phyloP scores from a whole-genome alignment of 2,888 invertebrate genomes.

The Andrena fulva region DNA sequence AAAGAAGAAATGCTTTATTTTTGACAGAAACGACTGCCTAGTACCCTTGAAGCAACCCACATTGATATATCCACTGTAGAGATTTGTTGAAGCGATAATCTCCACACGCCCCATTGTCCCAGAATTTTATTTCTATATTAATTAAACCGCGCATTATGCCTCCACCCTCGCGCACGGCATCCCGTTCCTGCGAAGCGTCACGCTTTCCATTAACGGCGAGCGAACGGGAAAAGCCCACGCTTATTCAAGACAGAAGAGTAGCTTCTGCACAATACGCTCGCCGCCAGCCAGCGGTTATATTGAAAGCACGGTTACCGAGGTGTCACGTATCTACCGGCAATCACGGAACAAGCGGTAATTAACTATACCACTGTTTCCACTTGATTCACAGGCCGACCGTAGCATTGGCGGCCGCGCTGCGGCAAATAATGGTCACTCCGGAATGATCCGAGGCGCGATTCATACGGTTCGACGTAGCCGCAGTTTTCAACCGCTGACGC shows the following conservation, averaged over 20 bases:
- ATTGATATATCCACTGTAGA: too few species aligned
- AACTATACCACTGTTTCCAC: conserved; percentile 36
- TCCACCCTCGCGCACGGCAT: too few species aligned
- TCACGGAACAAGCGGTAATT: conserved; percentile 57
- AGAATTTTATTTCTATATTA: too few species aligned
- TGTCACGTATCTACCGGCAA: conserved; percentile 47
- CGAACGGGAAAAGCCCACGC: background rate
- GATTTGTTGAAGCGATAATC: too few species aligned
- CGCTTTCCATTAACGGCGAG: too few species aligned
- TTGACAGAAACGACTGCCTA: too few species aligned
- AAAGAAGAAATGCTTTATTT: too few species aligned
- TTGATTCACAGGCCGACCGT: conserved; percentile 31
- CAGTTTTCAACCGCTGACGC: background rate
- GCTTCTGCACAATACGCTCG: background rate
- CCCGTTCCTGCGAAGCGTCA: too few species aligned
- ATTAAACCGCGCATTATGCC: too few species aligned
- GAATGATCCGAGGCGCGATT: conserved; percentile 29
- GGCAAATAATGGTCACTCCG: conserved; percentile 33
- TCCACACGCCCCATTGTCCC: too few species aligned
- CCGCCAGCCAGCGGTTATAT: conserved; percentile 17
- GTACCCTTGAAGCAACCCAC: too few species aligned
- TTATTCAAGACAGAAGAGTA: background rate
- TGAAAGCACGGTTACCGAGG: conserved; percentile 27
- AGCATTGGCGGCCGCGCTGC: conserved; percentile 24
- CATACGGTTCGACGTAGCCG: background rate